phyloP scores from a whole-genome alignment of 2,113 vertebrate genomes.

The Gadus chalcogrammus region DNA sequence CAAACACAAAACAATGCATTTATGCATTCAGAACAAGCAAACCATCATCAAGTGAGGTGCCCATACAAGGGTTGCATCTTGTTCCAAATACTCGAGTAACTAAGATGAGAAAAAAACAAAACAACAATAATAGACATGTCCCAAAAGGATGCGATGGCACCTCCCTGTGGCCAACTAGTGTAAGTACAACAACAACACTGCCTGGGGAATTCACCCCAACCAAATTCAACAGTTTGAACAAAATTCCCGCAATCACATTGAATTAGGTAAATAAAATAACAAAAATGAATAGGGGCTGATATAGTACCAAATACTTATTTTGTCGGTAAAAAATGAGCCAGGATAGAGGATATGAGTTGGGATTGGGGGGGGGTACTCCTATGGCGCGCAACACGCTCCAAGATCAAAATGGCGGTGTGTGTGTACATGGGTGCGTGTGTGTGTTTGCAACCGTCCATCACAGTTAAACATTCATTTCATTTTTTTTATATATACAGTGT shows the following conservation, averaged over 20 bases:
- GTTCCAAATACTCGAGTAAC: constrained; percentile 1
- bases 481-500: not conserved
- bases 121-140: not conserved
- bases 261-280: too few relatives aligned
- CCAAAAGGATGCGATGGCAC: constrained; percentile 35
- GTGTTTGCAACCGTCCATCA: not conserved
- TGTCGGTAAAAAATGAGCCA: too few relatives aligned
- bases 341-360: too few relatives aligned
- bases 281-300: too few relatives aligned
- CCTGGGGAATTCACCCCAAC: too few relatives aligned
- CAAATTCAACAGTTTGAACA: too few relatives aligned
- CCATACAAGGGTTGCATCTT: constrained; percentile 2
- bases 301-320: too few relatives aligned
- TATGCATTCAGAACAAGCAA: constrained; percentile 18
- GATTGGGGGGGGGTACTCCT: too few relatives aligned
- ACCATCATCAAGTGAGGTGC: constrained; percentile 8
- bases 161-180: constrained; percentile 57
- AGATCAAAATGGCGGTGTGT: not conserved
- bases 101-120: too few relatives aligned
- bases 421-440: not conserved
- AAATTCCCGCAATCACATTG: too few relatives aligned
- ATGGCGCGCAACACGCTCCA: too few relatives aligned
- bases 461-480: not conserved
- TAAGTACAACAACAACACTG: too few relatives aligned
- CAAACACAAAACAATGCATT: not conserved